These are phyloP conservation scores for Graphium colonna DNA, from an alignment of 2,888 invertebrate genomes.

Conservation along the genomic window DNA sequence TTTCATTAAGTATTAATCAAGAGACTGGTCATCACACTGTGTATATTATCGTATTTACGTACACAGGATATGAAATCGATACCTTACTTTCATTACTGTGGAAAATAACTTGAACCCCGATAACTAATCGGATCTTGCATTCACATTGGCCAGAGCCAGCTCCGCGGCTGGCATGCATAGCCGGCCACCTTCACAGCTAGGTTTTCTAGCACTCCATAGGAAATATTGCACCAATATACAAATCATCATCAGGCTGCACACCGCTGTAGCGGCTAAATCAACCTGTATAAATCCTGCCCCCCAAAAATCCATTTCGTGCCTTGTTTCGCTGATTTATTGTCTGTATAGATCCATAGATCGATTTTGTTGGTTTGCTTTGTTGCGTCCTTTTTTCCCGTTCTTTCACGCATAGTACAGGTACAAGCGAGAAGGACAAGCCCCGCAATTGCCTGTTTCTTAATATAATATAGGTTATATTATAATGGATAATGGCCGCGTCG, in stretches of 20 bases:
- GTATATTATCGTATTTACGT: no score
- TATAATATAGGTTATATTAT: no score
- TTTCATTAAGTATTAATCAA: no score
- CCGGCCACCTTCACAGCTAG: constrained; percentile 99
- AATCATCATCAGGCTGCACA: constrained; percentile 82
- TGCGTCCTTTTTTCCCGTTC: no score
- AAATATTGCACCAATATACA: constrained; percentile 98
- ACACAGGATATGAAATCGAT: constrained; percentile 27
- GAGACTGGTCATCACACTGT: no score
- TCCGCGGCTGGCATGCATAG: constrained; percentile 98
- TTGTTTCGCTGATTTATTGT: no score
- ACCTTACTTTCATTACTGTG: constrained; percentile 99
- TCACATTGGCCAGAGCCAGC: constrained; percentile 97
- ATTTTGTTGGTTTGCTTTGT: no score
- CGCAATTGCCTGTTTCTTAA: no score
- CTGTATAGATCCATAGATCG: no score
- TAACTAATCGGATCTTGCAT: constrained; percentile 91
- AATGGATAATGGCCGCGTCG: no score
- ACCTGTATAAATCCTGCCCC: constrained; percentile 49
- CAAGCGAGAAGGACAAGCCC: no score
- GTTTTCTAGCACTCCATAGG: constrained; percentile 97
- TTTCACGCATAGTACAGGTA: no score
- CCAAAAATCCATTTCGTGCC: constrained; percentile 35
- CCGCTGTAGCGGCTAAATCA: constrained; percentile 56
- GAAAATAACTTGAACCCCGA: constrained; percentile 94